Conservation (phyloP, 2,113 vertebrate species). For the Vidua chalybeata region DNA sequence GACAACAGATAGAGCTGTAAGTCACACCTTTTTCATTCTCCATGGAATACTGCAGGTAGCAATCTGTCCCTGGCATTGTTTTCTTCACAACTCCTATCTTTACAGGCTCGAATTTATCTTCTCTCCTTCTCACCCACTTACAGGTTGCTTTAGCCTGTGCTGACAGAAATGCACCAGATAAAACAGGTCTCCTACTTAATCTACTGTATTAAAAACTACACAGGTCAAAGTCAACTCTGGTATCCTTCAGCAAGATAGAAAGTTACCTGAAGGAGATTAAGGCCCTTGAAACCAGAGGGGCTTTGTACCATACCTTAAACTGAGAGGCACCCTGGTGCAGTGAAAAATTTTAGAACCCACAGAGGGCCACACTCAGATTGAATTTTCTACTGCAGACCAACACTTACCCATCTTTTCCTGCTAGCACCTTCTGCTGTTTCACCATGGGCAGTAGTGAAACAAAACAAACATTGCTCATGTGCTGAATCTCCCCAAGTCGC, state of each 20-base stretch:
- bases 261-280: background rate
- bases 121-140: background rate
- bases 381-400: background rate
- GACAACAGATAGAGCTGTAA: background rate
- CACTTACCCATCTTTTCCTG: slow-evolving; percentile 79
- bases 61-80: background rate
- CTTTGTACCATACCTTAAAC: background rate
- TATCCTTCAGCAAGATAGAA: background rate
- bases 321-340: background rate
- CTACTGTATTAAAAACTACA: background rate
- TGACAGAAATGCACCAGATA: background rate
- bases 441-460: slow-evolving; percentile 88
- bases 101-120: background rate
- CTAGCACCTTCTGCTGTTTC: slow-evolving; percentile 81
- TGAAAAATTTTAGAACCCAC: background rate
- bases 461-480: slow-evolving; percentile 90
- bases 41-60: background rate
- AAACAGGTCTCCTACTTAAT: background rate
- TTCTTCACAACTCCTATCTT: background rate
- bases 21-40: background rate
- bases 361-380: background rate
- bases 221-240: background rate
- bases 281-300: background rate
- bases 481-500: slow-evolving; percentile 91
- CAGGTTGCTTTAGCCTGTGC: background rate